These are phyloP conservation scores for Poecilia gillii DNA, from an alignment of 2,797 vertebrate genomes.

Conservation along the genomic window DNA sequence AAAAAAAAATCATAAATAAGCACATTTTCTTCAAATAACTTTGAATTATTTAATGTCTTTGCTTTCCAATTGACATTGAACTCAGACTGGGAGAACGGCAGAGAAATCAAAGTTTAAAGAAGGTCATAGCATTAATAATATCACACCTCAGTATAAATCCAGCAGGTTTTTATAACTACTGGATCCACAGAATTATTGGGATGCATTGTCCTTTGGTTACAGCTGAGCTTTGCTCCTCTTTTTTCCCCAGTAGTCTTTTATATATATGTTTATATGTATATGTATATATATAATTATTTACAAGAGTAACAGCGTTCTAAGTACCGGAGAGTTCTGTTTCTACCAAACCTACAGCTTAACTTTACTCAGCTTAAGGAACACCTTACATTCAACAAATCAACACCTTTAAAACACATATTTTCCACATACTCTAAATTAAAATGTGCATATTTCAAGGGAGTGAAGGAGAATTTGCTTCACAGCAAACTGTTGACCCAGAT, in stretches of 20 bases:
- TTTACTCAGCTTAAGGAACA: neutral
- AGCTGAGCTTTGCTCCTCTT: neutral
- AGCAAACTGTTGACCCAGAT: neutral
- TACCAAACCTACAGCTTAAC: neutral
- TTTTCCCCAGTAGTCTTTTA: neutral
- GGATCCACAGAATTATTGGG: neutral
- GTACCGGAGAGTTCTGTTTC: neutral
- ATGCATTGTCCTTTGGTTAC: neutral
- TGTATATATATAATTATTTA: neutral
- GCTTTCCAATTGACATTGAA: neutral
- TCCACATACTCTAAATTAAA: neutral
- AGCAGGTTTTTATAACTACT: neutral
- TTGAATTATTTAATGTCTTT: neutral
- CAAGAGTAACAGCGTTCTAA: neutral
- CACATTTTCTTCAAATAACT: neutral
- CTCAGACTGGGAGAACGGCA: neutral
- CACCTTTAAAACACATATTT: neutral
- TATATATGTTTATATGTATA: too few relatives aligned
- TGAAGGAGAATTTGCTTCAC: neutral
- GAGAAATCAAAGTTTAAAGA: neutral
- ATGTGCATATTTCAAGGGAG: neutral
- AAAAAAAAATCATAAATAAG: neutral
- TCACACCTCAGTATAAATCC: neutral
- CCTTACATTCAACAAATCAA: neutral
- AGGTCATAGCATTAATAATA: neutral